phyloP scores from a whole-genome alignment of 2,113 vertebrate species.

The Thermophis baileyi region DNA sequence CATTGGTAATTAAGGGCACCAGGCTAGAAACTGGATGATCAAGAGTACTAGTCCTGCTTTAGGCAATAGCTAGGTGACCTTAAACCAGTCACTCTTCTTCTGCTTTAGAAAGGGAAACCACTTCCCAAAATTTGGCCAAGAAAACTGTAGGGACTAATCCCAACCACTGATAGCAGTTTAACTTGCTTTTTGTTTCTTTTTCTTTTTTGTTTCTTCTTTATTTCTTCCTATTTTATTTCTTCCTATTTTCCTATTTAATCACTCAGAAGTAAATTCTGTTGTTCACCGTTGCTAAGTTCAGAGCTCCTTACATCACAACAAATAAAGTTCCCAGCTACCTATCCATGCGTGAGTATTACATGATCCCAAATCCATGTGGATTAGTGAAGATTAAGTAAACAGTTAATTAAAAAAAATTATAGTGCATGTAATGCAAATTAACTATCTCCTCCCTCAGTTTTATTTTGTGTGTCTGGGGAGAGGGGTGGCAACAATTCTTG shows the following conservation, averaged over 20 bases:
- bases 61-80: too few species aligned
- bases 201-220: too few species aligned
- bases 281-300: neutral
- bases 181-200: too few species aligned
- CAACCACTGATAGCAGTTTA: too few species aligned
- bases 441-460: neutral
- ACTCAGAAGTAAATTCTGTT: neutral
- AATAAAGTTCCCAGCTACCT: neutral
- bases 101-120: too few species aligned
- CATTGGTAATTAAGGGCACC: too few species aligned
- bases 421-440: neutral
- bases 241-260: neutral
- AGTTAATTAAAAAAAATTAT: neutral
- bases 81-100: too few species aligned
- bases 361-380: neutral
- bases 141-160: neutral
- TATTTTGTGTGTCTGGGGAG: neutral
- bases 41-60: too few species aligned
- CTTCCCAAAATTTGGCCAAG: neutral
- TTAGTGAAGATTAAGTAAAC: neutral
- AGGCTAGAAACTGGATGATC: too few species aligned
- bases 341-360: neutral
- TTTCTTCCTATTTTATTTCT: too few species aligned
- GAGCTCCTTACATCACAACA: neutral
- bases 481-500: constrained; percentile 49